Base-by-base conservation (phyloP, 2,797 vertebrate species). In the Lepilemur ruficaudatus region DNA sequence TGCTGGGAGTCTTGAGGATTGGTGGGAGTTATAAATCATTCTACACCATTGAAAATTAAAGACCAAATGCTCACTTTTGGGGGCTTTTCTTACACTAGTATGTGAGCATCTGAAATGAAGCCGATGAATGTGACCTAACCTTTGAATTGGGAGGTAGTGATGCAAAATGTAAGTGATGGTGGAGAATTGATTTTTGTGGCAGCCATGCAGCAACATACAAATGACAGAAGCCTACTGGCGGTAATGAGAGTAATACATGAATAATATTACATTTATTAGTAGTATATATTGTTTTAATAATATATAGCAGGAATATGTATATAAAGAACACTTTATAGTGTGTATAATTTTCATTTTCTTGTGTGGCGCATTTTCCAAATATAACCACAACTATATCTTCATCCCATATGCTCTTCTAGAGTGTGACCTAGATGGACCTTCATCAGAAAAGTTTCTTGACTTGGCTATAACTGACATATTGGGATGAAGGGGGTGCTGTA, bases 401-500 rank as follows among this genome's bases (percentile, higher is more conserved):
- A 22, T 52, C 41, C 76, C 46, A 48, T 46, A 10, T 35, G 28
- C 15, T 46, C 0, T 79, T 81, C 15, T 38, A 46, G 18, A 55
- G 55, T 25, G 8, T 65, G 23, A 69, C 25, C 35, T 50, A 46
- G 25, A 22, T 1, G 2, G 8, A 38, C 38, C n/a, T n/a, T 32
- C 20, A 73, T 50, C 2, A 20, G 1, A 23, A 14, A 82, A 79
- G 46, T 15, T 1, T 17, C 8, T 13, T 38, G 35, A 7, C 38
- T n/a, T 85, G 15, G 1, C 13, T 63, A 2, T 50, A 65, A 13
- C 9, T n/a, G 52, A 3, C 1, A 59, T 20, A 25, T 43, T 14
- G 0, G 15, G 0, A 4, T 35, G 4, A 61, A 32, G 22, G n/a
- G 1, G 15, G 76, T 6, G 22, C 38, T 50, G 4, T 76, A 15